These are phyloP conservation scores for Coracias cyanogaster DNA, from an alignment of 2,797 vertebrate species.

Conservation along the genomic window DNA sequence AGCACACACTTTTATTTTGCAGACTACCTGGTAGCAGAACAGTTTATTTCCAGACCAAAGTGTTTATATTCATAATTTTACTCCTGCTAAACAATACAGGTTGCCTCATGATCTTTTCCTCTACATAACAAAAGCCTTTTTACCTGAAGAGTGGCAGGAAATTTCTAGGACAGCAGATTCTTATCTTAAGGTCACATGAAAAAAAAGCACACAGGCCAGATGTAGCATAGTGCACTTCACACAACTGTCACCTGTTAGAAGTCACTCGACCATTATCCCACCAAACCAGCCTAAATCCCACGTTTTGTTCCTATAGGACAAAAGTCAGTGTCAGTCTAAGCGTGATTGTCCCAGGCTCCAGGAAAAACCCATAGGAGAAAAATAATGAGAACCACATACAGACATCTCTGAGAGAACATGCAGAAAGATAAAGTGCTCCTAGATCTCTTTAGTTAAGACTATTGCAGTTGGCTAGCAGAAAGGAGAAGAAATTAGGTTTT, in stretches of 20 bases:
- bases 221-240: background rate
- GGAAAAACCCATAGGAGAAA: background rate
- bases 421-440: background rate
- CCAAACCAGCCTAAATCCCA: background rate
- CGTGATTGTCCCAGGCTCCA: background rate
- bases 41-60: background rate
- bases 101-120: background rate
- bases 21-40: background rate
- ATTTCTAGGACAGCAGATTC: background rate
- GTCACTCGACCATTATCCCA: background rate
- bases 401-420: background rate
- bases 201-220: background rate
- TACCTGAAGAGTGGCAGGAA: background rate
- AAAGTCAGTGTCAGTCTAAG: background rate
- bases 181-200: background rate
- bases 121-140: background rate
- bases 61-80: background rate
- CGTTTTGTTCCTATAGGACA: background rate
- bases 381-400: constrained; percentile 22
- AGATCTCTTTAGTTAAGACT: constrained; percentile 36
- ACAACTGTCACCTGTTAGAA: background rate
- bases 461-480: background rate
- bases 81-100: background rate
- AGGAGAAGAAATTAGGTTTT: background rate
- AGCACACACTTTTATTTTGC: background rate